Percentiles rank a stretch among this genome's conserved stretches.
Evolutionary conservation across 2,888 invertebrate genomes (phyloP).

Genomic region (Dicranocentrus wangi): DNA sequence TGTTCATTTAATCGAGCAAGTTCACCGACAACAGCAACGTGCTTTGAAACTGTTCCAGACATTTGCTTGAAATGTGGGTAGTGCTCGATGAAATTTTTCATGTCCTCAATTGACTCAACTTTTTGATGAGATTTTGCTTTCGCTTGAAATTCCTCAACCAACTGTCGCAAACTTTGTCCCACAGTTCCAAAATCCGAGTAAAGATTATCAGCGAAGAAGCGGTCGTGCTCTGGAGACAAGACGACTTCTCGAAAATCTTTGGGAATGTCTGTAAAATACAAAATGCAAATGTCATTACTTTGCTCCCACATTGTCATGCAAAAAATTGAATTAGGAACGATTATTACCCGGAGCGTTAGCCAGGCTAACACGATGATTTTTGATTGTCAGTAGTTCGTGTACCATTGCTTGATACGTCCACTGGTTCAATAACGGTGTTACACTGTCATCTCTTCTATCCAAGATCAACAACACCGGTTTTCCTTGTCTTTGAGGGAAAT

Average conservation of each 20-base stretch:
- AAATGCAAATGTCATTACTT: constrained; percentile 10
- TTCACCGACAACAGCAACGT: constrained; percentile 97
- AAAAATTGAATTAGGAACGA: background rate
- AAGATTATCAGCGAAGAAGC: constrained; percentile 92
- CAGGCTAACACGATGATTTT: constrained; percentile 94
- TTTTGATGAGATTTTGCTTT: constrained; percentile 97
- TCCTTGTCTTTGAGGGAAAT: constrained; percentile 83
- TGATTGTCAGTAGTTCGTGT: constrained; percentile 94
- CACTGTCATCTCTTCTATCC: constrained; percentile 94
- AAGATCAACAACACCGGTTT: constrained; percentile 89
- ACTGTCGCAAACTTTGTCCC: constrained; percentile 91
- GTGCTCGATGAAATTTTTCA: constrained; percentile 94
- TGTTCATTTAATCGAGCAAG: constrained; percentile 88
- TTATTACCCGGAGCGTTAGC: constrained; percentile 83
- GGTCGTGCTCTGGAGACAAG: constrained; percentile 94
- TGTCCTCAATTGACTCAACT: constrained; percentile 97
- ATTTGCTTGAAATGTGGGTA: constrained; percentile 95
- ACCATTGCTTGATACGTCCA: constrained; percentile 99
- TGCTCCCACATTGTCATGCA: too few relatives aligned
- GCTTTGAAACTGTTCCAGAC: constrained; percentile 93
- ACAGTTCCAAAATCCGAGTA: constrained; percentile 99
- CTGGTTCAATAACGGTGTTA: constrained; percentile 95
- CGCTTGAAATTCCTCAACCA: constrained; percentile 98
- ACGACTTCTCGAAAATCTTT: constrained; percentile 95
- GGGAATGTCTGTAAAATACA: constrained; percentile 77